These are phyloP conservation scores for Cosmorhoe ocellata DNA, from an alignment of 2,888 invertebrate genomes.

Conservation along the genomic window DNA sequence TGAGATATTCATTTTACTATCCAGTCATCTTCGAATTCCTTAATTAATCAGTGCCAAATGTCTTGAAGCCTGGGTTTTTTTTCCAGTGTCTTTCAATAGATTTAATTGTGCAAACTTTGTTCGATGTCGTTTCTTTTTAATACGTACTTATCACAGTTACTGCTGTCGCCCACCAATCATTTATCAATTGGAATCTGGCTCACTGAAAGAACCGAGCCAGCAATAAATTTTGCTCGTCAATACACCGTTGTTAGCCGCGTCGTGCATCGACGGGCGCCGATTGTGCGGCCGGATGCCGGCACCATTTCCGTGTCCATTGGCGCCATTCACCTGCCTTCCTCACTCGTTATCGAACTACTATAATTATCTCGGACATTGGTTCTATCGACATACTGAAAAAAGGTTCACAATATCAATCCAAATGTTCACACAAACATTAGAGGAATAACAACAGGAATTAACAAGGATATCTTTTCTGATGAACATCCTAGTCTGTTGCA, in stretches of 20 bases:
- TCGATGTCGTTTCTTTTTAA: too few species aligned
- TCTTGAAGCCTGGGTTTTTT: too few species aligned
- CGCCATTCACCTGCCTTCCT: constrained; percentile 50
- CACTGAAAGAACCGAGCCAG: constrained; percentile 20
- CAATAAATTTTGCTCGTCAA: constrained; percentile 32
- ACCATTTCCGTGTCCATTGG: constrained; percentile 66
- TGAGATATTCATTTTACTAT: too few species aligned
- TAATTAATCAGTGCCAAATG: too few species aligned
- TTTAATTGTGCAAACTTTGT: too few species aligned
- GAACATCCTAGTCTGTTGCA: too few species aligned
- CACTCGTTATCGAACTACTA: constrained; percentile 53
- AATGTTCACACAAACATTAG: too few species aligned
- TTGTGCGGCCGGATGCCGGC: constrained; percentile 70
- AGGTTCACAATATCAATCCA: constrained; percentile 10
- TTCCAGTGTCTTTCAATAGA: too few species aligned
- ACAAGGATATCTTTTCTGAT: too few species aligned
- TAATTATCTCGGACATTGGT: constrained; percentile 44
- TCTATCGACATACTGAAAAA: constrained; percentile 3
- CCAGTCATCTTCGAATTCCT: too few species aligned
- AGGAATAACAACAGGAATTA: too few species aligned
- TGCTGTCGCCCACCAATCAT: constrained; percentile 9
- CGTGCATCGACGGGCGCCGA: constrained; percentile 43
- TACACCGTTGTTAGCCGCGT: constrained; percentile 27
- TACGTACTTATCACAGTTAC: not conserved
- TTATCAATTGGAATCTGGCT: constrained; percentile 20